These are phyloP conservation scores for Botrylloides violaceus DNA, from an alignment of 23 tunicate genomes.

Conservation along the genomic window DNA sequence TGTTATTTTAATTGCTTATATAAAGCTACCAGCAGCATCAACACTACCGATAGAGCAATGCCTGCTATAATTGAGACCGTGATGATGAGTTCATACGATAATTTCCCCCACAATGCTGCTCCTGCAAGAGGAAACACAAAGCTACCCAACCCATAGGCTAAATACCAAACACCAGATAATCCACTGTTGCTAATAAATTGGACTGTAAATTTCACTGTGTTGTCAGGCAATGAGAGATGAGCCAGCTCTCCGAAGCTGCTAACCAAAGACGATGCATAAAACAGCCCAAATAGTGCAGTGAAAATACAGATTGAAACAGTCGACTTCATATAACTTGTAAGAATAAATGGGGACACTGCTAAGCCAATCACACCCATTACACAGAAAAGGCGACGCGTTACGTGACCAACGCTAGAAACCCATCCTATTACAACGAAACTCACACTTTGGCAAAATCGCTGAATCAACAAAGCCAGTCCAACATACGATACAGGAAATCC, in stretches of 20 bases:
- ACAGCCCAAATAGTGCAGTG: slow-evolving; percentile 1
- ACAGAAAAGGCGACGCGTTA: not conserved
- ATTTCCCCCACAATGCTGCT: not conserved
- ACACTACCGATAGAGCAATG: no score
- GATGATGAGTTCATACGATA: no score
- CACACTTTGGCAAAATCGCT: not conserved
- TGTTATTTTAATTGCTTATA: no score
- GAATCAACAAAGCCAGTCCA: slow-evolving; percentile 13
- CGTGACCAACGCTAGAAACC: not conserved
- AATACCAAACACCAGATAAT: slow-evolving; percentile 12
- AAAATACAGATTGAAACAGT: not conserved
- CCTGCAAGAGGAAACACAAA: slow-evolving; percentile 8
- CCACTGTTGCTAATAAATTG: not conserved
- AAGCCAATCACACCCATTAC: slow-evolving; percentile 5
- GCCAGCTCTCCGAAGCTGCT: not conserved
- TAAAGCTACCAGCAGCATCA: no score
- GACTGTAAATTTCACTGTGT: not conserved
- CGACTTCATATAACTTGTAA: not conserved
- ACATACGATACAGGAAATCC: slow-evolving; percentile 11
- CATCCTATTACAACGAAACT: not conserved
- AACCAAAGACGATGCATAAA: not conserved
- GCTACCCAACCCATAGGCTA: not conserved
- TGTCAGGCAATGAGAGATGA: not conserved
- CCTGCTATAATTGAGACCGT: no score
- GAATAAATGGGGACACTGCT: not conserved